Base-by-base conservation (phyloP, 2,797 vertebrate species). In the Cottoperca gobio region DNA sequence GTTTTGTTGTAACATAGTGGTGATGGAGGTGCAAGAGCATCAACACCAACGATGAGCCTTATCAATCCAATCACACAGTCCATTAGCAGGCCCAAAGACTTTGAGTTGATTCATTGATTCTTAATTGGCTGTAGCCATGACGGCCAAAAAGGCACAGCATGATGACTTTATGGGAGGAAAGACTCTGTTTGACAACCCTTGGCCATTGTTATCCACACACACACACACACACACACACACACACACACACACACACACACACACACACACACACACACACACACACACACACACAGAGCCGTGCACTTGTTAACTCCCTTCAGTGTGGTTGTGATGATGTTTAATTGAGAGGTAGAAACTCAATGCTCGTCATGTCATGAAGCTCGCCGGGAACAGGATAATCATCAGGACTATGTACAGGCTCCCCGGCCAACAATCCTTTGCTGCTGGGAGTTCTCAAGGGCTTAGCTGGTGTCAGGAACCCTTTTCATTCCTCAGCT, bases 81-180 rank as follows among this genome's bases (percentile, higher is more conserved):
- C 81, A 91, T 90, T 88, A 89, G 81, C 81, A 61, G 66, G 67
- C 48, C 43, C 73, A 68, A 76, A 83, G 86, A 78, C 89, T 91
- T 81, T 81, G 72, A 86, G 86, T 79, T 81, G 71, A 90, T 89
- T 89, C 89, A 92, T 92, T 91, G 90, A 92, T 88, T 90, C 91
- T 90, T 91, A 92, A 93, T 91, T 91, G 88, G 82, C 81, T 86
- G 69, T 79, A 67, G 80, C 86, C 39, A 75, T 59, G 55, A 70
- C 4, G 54, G 59, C 66, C 77, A 81, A 37, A 81, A 37, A 59
- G 49, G 65, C 78, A 35, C 88, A 74, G 84, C 48, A 37, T 69
- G 86, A 86, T 81, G 73, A 82, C 82, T 88, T 89, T 81, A 82
- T 81, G 66, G 66, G 69, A 50, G 28, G 17, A 11, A 17, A 5